Conservation (phyloP, 2,888 invertebrate genomes). For the Cybosia mesomella region DNA sequence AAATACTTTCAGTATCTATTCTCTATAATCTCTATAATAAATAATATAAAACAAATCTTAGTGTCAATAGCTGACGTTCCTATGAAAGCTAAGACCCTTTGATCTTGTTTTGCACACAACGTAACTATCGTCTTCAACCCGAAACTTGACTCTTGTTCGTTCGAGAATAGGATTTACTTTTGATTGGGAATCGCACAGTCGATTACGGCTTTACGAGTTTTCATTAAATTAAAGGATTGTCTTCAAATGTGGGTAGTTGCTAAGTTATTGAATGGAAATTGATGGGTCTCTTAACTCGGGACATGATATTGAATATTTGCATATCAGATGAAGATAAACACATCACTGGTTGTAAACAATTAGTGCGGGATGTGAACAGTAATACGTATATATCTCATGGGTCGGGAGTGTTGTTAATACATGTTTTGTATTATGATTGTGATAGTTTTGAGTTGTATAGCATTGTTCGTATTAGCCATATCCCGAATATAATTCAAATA, state of each 20-base stretch:
- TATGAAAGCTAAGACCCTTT: constrained; percentile 62
- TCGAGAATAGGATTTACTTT: constrained; percentile 51
- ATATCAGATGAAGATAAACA: constrained; percentile 46
- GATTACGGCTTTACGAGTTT: constrained; percentile 65
- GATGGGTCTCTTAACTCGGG: constrained; percentile 44
- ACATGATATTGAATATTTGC: constrained; percentile 43
- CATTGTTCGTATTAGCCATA: background rate
- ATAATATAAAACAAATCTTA: constrained; percentile 43
- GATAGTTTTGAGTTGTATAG: background rate
- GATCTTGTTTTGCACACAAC: constrained; percentile 58
- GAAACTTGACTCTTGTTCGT: constrained; percentile 37
- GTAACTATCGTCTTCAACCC: constrained; percentile 44
- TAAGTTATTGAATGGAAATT: constrained; percentile 52
- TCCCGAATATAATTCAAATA: background rate
- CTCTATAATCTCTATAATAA: constrained; percentile 28
- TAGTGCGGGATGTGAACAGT: constrained; percentile 24
- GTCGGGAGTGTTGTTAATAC: constrained; percentile 2
- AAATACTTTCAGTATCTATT: constrained; percentile 29
- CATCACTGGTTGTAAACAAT: constrained; percentile 40
- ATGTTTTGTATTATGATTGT: constrained; percentile 2
- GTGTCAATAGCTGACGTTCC: constrained; percentile 60
- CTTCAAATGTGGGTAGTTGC: constrained; percentile 43
- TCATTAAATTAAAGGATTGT: constrained; percentile 71
- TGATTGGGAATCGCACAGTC: constrained; percentile 49
- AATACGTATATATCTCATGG: constrained; percentile 19